Conservation (phyloP, 2,888 invertebrate genomes). For the Eurytoma californica region DNA sequence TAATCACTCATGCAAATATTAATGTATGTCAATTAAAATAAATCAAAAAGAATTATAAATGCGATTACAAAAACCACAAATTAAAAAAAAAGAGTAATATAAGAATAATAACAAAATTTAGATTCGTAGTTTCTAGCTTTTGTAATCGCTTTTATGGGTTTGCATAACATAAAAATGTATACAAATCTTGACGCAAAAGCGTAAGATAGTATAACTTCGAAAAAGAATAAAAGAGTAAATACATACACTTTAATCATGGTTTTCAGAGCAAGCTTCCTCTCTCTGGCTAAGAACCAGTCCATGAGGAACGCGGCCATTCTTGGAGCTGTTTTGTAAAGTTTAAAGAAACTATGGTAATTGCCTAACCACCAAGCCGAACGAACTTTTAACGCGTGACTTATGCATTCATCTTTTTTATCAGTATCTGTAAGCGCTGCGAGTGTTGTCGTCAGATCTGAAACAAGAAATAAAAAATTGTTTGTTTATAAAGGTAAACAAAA, state of each 20-base stretch:
- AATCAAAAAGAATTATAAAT: slow-evolving; percentile 16
- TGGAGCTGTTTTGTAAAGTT: slow-evolving; percentile 91
- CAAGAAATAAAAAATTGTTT: slow-evolving; percentile 59
- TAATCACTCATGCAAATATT: slow-evolving; percentile 6
- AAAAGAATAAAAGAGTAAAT: slow-evolving; percentile 66
- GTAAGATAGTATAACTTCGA: slow-evolving; percentile 33
- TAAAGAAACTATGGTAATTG: slow-evolving; percentile 95
- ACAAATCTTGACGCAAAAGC: slow-evolving; percentile 12
- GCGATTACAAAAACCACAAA: slow-evolving; percentile 26
- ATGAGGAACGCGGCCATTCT: slow-evolving; percentile 97
- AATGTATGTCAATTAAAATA: background rate
- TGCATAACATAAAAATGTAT: slow-evolving; percentile 3
- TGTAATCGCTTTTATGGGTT: slow-evolving; percentile 45
- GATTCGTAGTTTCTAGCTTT: slow-evolving; percentile 6
- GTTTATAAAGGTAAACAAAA: background rate
- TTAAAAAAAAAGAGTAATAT: slow-evolving; percentile 6
- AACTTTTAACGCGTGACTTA: slow-evolving; percentile 90
- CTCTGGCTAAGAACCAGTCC: slow-evolving; percentile 98
- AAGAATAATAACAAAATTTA: slow-evolving; percentile 9
- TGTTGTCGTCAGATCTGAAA: slow-evolving; percentile 93
- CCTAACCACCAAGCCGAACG: slow-evolving; percentile 95
- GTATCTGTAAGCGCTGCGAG: slow-evolving; percentile 86
- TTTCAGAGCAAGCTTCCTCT: slow-evolving; percentile 93
- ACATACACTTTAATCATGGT: slow-evolving; percentile 98
- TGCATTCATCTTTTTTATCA: slow-evolving; percentile 88